Conservation (phyloP, 2,797 vertebrate genomes). For the Apodemus agrarius region DNA sequence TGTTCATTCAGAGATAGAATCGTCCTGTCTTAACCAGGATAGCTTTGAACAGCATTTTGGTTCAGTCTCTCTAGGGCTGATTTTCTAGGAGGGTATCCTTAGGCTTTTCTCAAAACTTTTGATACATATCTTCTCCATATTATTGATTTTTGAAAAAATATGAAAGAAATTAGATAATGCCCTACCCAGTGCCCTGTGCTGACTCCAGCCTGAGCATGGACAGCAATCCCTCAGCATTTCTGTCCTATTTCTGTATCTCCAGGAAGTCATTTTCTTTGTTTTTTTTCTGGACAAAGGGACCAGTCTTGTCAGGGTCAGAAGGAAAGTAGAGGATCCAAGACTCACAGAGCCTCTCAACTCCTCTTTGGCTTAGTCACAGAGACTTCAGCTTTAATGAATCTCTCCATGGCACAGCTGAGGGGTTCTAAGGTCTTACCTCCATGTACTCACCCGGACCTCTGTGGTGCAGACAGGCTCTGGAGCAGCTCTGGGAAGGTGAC, state of each 20-base stretch:
- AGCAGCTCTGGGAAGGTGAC: no score
- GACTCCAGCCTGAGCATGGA: no score
- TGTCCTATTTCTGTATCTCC: no score
- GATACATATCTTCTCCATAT: no score
- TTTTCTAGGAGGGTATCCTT: neutral
- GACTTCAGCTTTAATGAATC: neutral
- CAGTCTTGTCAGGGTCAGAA: neutral
- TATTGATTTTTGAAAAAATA: neutral
- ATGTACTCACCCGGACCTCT: no score
- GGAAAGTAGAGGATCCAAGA: neutral
- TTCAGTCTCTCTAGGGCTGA: neutral
- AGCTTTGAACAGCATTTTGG: neutral
- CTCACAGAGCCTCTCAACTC: neutral
- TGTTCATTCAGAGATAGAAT: neutral
- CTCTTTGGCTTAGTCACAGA: neutral
- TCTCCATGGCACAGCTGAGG: neutral
- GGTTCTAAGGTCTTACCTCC: neutral
- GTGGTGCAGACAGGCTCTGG: no score
- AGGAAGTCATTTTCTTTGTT: neutral
- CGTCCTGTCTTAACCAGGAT: neutral
- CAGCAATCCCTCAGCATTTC: no score
- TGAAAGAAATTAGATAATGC: no score
- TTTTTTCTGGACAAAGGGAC: neutral
- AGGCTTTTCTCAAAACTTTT: neutral
- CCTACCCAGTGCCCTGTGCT: no score